A percentile compares a stretch with the other conserved stretches of the same genome.
These are phyloP conservation scores for Apodemia mormo DNA, from an alignment of 2,888 invertebrate species.

Conservation along the genomic window DNA sequence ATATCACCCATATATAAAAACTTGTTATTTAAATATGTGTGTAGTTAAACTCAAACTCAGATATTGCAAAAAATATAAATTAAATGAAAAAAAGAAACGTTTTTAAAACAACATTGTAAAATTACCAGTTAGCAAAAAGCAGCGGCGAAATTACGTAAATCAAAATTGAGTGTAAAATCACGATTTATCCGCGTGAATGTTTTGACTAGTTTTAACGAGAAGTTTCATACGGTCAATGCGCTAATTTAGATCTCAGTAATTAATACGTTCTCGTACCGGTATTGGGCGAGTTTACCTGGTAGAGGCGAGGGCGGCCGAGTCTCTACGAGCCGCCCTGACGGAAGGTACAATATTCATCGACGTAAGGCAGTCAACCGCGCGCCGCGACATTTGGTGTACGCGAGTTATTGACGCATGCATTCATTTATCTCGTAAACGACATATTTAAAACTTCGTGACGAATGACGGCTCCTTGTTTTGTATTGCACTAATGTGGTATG, in stretches of 20 bases:
- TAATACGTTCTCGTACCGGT: constrained; percentile 56
- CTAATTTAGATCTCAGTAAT: constrained; percentile 72
- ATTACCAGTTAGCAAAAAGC: constrained; percentile 6
- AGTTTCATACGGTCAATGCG: constrained; percentile 51
- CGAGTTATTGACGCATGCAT: constrained; percentile 42
- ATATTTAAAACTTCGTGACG: constrained; percentile 19
- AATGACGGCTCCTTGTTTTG: neutral
- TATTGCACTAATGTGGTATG: neutral
- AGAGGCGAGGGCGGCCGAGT: constrained; percentile 38
- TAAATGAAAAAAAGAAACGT: neutral
- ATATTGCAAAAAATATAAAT: too few species aligned
- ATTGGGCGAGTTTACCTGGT: constrained; percentile 43
- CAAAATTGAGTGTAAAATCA: constrained; percentile 43
- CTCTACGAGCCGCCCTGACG: constrained; percentile 31
- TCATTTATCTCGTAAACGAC: constrained; percentile 26
- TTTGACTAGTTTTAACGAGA: constrained; percentile 58
- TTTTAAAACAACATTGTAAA: neutral
- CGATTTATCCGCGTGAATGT: constrained; percentile 50
- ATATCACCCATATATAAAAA: too few species aligned
- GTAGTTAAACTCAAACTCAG: too few species aligned
- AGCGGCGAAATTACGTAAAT: constrained; percentile 27
- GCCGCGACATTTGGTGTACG: constrained; percentile 46
- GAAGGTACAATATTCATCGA: constrained; percentile 40
- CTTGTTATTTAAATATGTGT: too few species aligned
- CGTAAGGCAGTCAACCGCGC: constrained; percentile 58